Evolutionary conservation across 2,797 vertebrate genomes (phyloP).

Genomic region (Lacerta agilis): DNA sequence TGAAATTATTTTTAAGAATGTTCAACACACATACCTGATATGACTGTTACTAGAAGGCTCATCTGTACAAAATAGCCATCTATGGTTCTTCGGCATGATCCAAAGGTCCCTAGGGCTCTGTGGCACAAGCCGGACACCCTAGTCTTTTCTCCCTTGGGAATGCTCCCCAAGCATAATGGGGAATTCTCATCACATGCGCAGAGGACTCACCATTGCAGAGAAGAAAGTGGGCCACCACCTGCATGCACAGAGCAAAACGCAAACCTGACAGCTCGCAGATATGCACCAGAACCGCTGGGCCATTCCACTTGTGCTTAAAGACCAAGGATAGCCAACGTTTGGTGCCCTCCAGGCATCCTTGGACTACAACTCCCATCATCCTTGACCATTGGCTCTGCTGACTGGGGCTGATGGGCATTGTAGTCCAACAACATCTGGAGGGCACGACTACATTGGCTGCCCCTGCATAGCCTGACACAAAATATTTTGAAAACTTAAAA

Average conservation of each 20-base stretch:
- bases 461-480: too few species aligned
- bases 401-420: too few species aligned
- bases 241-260: background rate
- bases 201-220: background rate
- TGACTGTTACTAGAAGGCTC: background rate
- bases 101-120: background rate
- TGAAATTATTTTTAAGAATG: conserved; percentile 36
- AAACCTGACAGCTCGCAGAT: background rate
- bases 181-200: background rate
- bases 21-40: background rate
- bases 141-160: background rate
- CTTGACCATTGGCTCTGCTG: too few species aligned
- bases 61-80: conserved; percentile 31
- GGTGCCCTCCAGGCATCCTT: too few species aligned
- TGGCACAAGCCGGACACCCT: background rate
- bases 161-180: background rate
- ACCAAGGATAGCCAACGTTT: conserved; percentile 39
- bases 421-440: too few species aligned
- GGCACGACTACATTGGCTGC: too few species aligned
- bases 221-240: background rate
- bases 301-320: conserved; percentile 69
- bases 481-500: too few species aligned
- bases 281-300: background rate
- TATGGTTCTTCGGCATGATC: background rate
- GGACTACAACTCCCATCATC: too few species aligned